A percentile compares a stretch with the other conserved stretches of the same genome.
Conservation (phyloP, 2,797 vertebrate species). For the Paratrypauchen microcephalus region DNA sequence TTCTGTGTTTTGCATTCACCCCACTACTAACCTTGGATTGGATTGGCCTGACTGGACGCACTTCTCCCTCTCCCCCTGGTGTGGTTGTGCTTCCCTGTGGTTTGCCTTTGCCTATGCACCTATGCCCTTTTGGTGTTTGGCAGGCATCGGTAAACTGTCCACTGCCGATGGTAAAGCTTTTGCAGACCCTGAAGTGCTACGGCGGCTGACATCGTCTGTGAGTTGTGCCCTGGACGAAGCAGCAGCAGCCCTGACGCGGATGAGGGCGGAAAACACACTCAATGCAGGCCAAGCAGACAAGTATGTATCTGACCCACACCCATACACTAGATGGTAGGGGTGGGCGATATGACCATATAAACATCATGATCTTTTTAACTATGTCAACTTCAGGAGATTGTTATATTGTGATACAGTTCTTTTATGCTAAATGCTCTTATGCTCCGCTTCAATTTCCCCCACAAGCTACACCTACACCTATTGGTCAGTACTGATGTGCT, state of each 20-base stretch:
- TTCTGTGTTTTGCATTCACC: constrained; percentile 55
- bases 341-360: background rate
- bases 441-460: no score
- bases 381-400: background rate
- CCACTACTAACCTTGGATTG: constrained; percentile 77
- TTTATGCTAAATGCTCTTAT: no score
- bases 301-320: constrained; percentile 81
- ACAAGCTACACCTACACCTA: background rate
- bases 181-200: constrained; percentile 98
- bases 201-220: constrained; percentile 95
- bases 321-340: background rate
- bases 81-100: constrained; percentile 78
- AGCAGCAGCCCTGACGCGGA: constrained; percentile 93
- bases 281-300: constrained; percentile 96
- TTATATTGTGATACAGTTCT: background rate
- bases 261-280: constrained; percentile 98
- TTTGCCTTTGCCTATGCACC: constrained; percentile 78
- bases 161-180: constrained; percentile 99
- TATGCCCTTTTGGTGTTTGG: constrained; percentile 77
- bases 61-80: constrained; percentile 75
- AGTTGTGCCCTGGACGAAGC: constrained; percentile 98
- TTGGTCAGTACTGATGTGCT: background rate
- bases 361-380: background rate
- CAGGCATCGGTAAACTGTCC: constrained; percentile 99
- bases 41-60: constrained; percentile 77